Base-by-base conservation (phyloP, 2,888 invertebrate genomes). In the Pristionchus fissidentatus region DNA sequence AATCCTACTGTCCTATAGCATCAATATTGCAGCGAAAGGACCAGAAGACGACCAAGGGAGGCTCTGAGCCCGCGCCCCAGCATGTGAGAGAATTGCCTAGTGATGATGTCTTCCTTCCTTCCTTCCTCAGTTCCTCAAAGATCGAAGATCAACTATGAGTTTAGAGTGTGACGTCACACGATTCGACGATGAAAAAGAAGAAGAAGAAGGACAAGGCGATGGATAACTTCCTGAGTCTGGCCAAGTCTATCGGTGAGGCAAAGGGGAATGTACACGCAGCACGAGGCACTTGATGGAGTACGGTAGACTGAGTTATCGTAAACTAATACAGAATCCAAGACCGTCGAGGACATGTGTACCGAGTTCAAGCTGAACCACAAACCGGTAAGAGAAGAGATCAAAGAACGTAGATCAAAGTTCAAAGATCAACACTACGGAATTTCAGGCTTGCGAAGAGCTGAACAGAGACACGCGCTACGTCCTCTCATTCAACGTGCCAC, bases 391-490 rank as follows among this genome's bases (percentile, higher is more conserved):
- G n/a, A n/a, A n/a, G n/a, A n/a, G n/a, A n/a, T n/a, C n/a, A n/a
- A n/a, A n/a, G n/a, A n/a, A n/a, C n/a, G n/a, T n/a, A 77, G 49
- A 32, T 35, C 22, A 49, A 49, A 77, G 75, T 49, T 49, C 49
- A 77, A 77, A 77, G 75, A 77, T 77, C n/a, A n/a, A n/a, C n/a
- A n/a, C n/a, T n/a, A n/a, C n/a, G n/a, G n/a, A n/a, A n/a, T n/a
- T 77, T 77, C 32, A 77, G 75, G 49, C 32, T 1, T 77, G 75
- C 19, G 75, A 77, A 19, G 75, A 77, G 19, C 10, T 77, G 49
- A 77, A 77, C 32, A 26, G 75, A 1, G 75, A 77, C 35, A 77
- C 75, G 26, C 75, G 75, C 29, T 77, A 77, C 49, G 75, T 77
- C 15, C 46, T 77, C 75, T 26, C 75, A 22, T 77, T 49, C 49